Base-by-base conservation (phyloP, 2,888 invertebrate species). In the Lasioglossum villosulum region DNA sequence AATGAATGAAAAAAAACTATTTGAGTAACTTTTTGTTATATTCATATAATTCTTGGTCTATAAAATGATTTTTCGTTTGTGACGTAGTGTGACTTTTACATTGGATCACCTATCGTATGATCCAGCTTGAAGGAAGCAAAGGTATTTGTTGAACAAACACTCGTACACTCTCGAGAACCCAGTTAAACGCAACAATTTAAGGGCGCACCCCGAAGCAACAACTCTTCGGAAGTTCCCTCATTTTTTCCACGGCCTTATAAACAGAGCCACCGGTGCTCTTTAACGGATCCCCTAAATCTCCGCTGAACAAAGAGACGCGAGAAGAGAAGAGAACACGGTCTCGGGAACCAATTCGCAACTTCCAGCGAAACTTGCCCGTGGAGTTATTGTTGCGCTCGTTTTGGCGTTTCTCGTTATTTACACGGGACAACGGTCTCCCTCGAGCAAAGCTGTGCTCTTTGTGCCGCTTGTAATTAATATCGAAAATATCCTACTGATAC, bases 271-370 rank as follows among this genome's bases (percentile, higher is more conserved):
- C 56, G n/a, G 56, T 56, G 66, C 66, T 66, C 66, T 30, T 48
- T 34, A 52, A 73, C 73, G 48, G 23, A 75, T 66, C 66, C 66
- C 66, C 34, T 66, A 66, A 66, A 66, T 66, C 66, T 66, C 30
- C 66, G 66, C 6, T 6, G 19, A 37, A 66, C 30, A 45, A 72
- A 66, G 66, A 34, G 23, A 56, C 23, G n/a, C 23, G n/a, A 56
- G 56, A 52, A 56, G 56, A 56, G 3, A 23, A 52, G 52, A 52
- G 56, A 56, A n/a, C 56, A 56, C n/a, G 56, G n/a, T 56, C 56
- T n/a, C 56, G n/a, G 56, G 10, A 56, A 56, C 56, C 56, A 56
- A 56, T 56, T 56, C 56, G 56, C n/a, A 56, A 56, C n/a, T 56
- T 56, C 56, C 56, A 56, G 4, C 56, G n/a, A 56, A 56, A 56